Evolutionary conservation across 2,888 invertebrate species (phyloP), one percentile per base, ranked within the genome.

Genomic region (Syrphus vitripennis): DNA sequence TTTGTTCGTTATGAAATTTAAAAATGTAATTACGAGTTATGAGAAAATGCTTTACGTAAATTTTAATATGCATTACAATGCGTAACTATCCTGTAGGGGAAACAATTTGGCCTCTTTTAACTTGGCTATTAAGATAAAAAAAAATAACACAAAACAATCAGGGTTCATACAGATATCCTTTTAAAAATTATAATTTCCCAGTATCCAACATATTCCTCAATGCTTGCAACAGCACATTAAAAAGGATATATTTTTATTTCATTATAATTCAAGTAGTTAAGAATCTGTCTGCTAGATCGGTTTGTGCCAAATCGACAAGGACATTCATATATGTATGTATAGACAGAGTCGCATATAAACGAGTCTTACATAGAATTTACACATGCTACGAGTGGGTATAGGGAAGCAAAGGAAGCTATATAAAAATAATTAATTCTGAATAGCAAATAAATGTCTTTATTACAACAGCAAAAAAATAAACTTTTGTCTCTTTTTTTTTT

Each of bases 21-120:
- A 70, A 76, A 71, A 71, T 71, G 70, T 70, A 71, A 77, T 82
- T 59, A 82, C 71, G 53, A 57, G 63, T 71, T 65, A 65, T 75
- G 69, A n/a, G n/a, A 69, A 29, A 12, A 65, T 31, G 67, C n/a
- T 55, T 45, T 37, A 63, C 55, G 42, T 67, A 61, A 57, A 55
- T 55, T 81, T 75, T 57, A 63, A 76, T 76, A 75, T 75, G 50
- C 67, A 61, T 55, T 70, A 19, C 67, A 31, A 21, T 67, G 31
- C 67, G 37, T 67, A 59, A 26, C 26, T 29, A 69, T 42, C 16
- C 21, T 31, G 10, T 34, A n/a, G 45, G 21, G 31, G 31, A 42
- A 19, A 70, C n/a, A n/a, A 34, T 14, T 21, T 14, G 21, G 4
- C 48, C 5, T 24, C 3, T 65, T 48, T 50, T 10, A 50, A 34